phyloP scores from a whole-genome alignment of 1,140 invertebrate genomes.

The Lepidurus apus region DNA sequence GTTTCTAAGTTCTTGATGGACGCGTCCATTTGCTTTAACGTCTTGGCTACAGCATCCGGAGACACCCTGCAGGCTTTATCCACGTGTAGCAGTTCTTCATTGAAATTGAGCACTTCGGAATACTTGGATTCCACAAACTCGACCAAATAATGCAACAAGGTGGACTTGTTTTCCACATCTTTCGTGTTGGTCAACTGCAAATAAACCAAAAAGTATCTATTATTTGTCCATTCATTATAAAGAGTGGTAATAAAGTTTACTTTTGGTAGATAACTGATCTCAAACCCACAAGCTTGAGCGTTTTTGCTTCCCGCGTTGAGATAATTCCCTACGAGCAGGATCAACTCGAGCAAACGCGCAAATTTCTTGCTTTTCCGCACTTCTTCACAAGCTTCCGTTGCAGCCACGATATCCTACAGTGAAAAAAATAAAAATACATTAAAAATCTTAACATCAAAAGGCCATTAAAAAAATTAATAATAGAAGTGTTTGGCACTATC shows the following conservation, averaged over 20 bases:
- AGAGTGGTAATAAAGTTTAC: constrained; percentile 47
- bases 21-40: constrained; percentile 76
- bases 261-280: constrained; percentile 93
- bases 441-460: not conserved
- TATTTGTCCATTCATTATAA: constrained; percentile 15
- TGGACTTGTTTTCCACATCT: constrained; percentile 85
- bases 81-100: constrained; percentile 81
- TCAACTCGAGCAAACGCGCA: constrained; percentile 77
- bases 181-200: constrained; percentile 85
- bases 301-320: constrained; percentile 93
- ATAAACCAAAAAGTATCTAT: constrained; percentile 36
- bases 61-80: constrained; percentile 77
- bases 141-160: constrained; percentile 86
- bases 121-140: constrained; percentile 82
- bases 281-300: constrained; percentile 89
- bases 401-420: constrained; percentile 79
- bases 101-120: constrained; percentile 73
- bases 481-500: not conserved
- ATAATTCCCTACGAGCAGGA: constrained; percentile 87
- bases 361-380: constrained; percentile 85
- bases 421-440: constrained; percentile 33
- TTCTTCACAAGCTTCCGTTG: constrained; percentile 92
- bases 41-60: constrained; percentile 76
- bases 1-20: constrained; percentile 79
- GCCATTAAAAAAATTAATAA: too few species aligned